These are phyloP conservation scores for Ia io DNA, from an alignment of 2,113 vertebrate species.

Conservation along the genomic window DNA sequence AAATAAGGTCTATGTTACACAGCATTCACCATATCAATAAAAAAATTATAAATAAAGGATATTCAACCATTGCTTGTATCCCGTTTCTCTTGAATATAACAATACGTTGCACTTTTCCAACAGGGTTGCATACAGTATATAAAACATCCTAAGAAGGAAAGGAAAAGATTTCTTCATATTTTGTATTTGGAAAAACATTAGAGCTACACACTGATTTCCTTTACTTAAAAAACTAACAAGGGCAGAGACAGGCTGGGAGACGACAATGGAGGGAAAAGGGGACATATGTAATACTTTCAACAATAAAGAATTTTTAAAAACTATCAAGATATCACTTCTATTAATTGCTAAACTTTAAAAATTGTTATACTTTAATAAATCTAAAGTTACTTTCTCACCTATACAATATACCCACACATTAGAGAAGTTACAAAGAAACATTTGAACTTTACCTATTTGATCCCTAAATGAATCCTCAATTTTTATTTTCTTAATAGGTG, in stretches of 20 bases:
- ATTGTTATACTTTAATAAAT: neutral
- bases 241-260: too few species aligned
- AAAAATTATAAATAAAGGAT: constrained; percentile 86
- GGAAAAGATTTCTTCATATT: constrained; percentile 24
- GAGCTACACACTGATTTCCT: neutral
- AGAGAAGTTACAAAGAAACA: neutral
- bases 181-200: constrained; percentile 27
- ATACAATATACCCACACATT: neutral
- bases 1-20: constrained; percentile 11
- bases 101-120: constrained; percentile 92
- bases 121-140: constrained; percentile 94
- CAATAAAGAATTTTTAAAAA: neutral
- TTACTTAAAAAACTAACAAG: neutral
- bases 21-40: constrained; percentile 2
- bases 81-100: constrained; percentile 98
- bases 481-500: constrained; percentile 25
- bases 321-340: constrained; percentile 4
- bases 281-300: too few species aligned
- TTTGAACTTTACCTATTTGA: constrained; percentile 20
- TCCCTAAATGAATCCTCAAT: neutral
- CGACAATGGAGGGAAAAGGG: too few species aligned
- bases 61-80: constrained; percentile 99
- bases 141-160: constrained; percentile 89
- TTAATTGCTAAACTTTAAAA: constrained; percentile 19
- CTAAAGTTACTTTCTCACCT: constrained; percentile 1